Evolutionary conservation across 2,797 vertebrate species (phyloP), one percentile per base, ranked within the genome.

Genomic region (Nannoperca obscura): DNA sequence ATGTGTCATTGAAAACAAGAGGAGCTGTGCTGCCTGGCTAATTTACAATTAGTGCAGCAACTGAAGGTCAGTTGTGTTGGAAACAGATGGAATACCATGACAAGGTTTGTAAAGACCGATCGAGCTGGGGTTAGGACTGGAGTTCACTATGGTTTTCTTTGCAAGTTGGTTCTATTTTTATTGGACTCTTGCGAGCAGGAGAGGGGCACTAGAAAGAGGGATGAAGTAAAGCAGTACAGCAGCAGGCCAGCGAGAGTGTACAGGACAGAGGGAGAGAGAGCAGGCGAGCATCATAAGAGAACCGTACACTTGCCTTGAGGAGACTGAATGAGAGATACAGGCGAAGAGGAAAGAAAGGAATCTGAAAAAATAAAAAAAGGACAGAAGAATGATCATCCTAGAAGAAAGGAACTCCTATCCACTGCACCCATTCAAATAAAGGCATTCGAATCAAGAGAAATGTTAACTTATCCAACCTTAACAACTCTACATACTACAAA

Each of bases 251-350:
- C 85, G 40, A 88, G 81, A 89, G 55, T 72, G 85, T 65, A 86
- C 47, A 81, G 92, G 86, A 90, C 65, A 86, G 93, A 85, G 85
- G 84, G 82, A 85, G 55, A 84, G 80, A 84, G 80, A 90, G 93
- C 93, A 93, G 93, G 92, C 85, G 87, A 94, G 93, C 93, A 93
- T 93, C 89, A 82, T 84, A 95, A 94, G 90, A 95, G 94, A 95
- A 94, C 93, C 91, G 93, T 89, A 95, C 94, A 97, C 97, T 98
- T 98, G 97, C 97, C 97, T 97, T 97, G 96, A 96, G 96, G 94
- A 96, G 97, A 97, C 94, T 96, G 95, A 97, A 97, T 97, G 96
- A 97, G 95, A 97, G 97, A 97, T 96, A 97, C 96, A 96, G 96
- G 96, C 94, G 96, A 96, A 94, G 95, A 95, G 92, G 96, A 96